Percentiles rank a stretch among this genome's conserved stretches.
phyloP scores from a whole-genome alignment of 1,140 invertebrate species.

The Dinoponera quadriceps region DNA sequence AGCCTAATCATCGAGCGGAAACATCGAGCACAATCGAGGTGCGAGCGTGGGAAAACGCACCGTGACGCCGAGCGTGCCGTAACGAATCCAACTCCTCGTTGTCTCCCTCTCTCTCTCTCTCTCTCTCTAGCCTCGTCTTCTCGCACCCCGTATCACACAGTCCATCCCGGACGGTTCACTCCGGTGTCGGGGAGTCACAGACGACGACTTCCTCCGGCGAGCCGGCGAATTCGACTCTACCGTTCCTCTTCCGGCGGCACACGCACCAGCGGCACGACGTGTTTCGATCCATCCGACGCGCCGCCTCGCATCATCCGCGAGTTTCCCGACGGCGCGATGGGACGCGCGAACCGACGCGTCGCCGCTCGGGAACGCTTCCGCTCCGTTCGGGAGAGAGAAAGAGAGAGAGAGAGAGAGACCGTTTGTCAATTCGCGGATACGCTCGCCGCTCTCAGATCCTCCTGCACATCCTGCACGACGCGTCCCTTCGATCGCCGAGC shows the following conservation, averaged over 20 bases:
- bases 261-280: slow-evolving; percentile 49
- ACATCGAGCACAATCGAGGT: too few species aligned
- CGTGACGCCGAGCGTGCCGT: too few species aligned
- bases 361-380: background rate
- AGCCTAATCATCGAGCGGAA: too few species aligned
- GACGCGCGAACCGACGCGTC: background rate
- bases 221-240: slow-evolving; percentile 10
- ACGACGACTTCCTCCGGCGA: slow-evolving; percentile 19
- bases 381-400: background rate
- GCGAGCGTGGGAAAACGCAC: too few species aligned
- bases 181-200: background rate
- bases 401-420: too few species aligned
- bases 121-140: slow-evolving; percentile 5
- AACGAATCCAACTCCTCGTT: too few species aligned
- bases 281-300: slow-evolving; percentile 46
- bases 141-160: slow-evolving; percentile 25
- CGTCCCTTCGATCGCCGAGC: too few species aligned
- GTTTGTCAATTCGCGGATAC: too few species aligned
- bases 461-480: too few species aligned
- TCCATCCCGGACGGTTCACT: slow-evolving; percentile 9
- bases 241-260: slow-evolving; percentile 42
- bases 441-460: too few species aligned
- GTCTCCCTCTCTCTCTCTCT: too few species aligned
- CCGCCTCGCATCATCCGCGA: slow-evolving; percentile 2
- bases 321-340: slow-evolving; percentile 12